Evolutionary conservation across 1,140 invertebrate genomes (phyloP).

Genomic region (Aporrectodea caliginosa): DNA sequence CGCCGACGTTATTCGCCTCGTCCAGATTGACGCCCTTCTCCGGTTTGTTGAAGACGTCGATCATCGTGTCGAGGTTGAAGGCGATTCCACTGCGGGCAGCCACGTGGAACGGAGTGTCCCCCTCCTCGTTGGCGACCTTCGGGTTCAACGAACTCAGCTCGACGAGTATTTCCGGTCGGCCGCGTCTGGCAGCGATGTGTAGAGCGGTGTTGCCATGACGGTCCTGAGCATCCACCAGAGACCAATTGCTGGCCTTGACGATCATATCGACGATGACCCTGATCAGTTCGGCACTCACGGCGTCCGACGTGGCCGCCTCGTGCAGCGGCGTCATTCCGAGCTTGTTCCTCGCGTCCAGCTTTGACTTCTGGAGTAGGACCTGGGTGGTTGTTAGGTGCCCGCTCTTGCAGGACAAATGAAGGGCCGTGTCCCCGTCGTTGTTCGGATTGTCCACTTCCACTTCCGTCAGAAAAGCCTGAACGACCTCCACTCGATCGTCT

Average conservation of each 20-base stretch:
- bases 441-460: slow-evolving; percentile 22
- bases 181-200: slow-evolving; percentile 28
- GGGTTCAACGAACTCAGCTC: slow-evolving; percentile 28
- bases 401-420: slow-evolving; percentile 31
- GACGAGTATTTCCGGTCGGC: slow-evolving; percentile 9
- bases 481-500: slow-evolving; percentile 25
- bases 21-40: slow-evolving; percentile 29
- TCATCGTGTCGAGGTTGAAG: slow-evolving; percentile 23
- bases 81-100: slow-evolving; percentile 25
- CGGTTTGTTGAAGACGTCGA: slow-evolving; percentile 27
- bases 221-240: slow-evolving; percentile 31
- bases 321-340: slow-evolving; percentile 29
- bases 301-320: slow-evolving; percentile 19
- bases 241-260: slow-evolving; percentile 30
- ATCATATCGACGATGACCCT: slow-evolving; percentile 21
- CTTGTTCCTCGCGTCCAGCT: slow-evolving; percentile 28
- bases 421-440: slow-evolving; percentile 28
- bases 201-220: slow-evolving; percentile 29
- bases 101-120: slow-evolving; percentile 33
- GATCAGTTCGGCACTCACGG: slow-evolving; percentile 18
- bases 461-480: slow-evolving; percentile 12
- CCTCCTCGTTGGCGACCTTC: slow-evolving; percentile 22
- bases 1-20: slow-evolving; percentile 11
- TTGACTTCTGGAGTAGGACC: slow-evolving; percentile 28
- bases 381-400: slow-evolving; percentile 26